These are phyloP conservation scores for Toxotes jaculatrix DNA, from an alignment of 2,113 vertebrate species.

Conservation along the genomic window DNA sequence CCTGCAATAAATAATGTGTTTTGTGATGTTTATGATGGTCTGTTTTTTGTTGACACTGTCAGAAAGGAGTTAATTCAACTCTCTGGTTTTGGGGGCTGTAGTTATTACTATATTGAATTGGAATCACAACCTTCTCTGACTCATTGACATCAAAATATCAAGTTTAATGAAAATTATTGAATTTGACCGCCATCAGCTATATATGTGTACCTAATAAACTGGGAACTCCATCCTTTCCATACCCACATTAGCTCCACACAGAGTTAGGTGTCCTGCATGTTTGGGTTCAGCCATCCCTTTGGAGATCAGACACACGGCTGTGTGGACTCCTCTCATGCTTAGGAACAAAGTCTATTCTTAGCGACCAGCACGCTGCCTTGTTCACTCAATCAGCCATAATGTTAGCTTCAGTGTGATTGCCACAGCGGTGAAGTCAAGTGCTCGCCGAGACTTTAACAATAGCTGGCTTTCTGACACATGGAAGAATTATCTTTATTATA, in stretches of 20 bases:
- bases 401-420: conserved; percentile 11
- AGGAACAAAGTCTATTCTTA: conserved; percentile 6
- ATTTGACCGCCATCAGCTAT: not conserved
- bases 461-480: not conserved
- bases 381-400: conserved; percentile 15
- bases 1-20: no score
- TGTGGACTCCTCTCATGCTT: conserved; percentile 1
- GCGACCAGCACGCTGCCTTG: not conserved
- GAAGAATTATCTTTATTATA: conserved; percentile 7
- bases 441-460: conserved; percentile 17
- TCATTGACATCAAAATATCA: no score
- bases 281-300: not conserved
- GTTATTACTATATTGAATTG: no score
- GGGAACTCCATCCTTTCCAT: not conserved
- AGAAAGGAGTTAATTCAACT: no score
- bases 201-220: not conserved
- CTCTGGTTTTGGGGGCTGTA: no score
- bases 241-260: not conserved
- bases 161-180: not conserved
- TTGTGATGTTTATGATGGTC: no score
- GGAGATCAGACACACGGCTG: not conserved
- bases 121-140: no score
- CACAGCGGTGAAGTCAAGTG: conserved; percentile 10
- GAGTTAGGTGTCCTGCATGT: not conserved
- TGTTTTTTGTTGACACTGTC: no score